Evolutionary conservation across 2,888 invertebrate species (phyloP).

Genomic region (Crematogaster levior): DNA sequence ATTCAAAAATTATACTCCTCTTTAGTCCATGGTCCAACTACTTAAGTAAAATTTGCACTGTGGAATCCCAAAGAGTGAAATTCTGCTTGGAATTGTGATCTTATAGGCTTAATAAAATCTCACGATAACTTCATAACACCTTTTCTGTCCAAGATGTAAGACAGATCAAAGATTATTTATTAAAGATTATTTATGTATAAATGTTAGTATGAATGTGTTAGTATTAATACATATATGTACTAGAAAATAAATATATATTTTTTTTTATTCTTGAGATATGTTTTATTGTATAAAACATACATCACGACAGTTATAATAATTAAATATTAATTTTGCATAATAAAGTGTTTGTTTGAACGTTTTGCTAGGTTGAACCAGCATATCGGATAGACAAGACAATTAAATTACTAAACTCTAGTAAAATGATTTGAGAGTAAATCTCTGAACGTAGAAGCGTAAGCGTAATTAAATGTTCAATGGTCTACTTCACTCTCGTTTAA

Average conservation of each 20-base stretch:
- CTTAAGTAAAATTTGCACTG: background rate
- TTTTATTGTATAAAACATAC: constrained; percentile 12
- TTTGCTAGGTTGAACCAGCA: background rate
- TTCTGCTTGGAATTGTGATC: constrained; percentile 3
- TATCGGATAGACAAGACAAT: constrained; percentile 62
- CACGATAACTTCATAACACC: background rate
- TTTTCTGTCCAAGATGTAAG: background rate
- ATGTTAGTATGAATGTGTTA: background rate
- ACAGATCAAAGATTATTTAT: no score
- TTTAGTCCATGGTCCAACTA: background rate
- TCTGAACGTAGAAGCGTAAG: constrained; percentile 64
- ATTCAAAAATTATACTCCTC: background rate
- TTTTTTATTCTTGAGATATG: background rate
- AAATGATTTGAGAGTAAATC: constrained; percentile 72
- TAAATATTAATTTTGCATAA: constrained; percentile 19
- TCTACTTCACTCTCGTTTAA: background rate
- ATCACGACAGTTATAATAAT: background rate
- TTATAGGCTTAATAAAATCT: background rate
- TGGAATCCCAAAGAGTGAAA: background rate
- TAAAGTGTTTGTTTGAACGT: constrained; percentile 4
- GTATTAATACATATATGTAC: background rate
- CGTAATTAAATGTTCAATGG: background rate
- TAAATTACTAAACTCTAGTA: constrained; percentile 69
- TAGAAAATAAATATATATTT: background rate
- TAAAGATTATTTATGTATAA: no score